Base-by-base conservation (phyloP, 2,797 vertebrate genomes). In the Muscicapa striata region DNA sequence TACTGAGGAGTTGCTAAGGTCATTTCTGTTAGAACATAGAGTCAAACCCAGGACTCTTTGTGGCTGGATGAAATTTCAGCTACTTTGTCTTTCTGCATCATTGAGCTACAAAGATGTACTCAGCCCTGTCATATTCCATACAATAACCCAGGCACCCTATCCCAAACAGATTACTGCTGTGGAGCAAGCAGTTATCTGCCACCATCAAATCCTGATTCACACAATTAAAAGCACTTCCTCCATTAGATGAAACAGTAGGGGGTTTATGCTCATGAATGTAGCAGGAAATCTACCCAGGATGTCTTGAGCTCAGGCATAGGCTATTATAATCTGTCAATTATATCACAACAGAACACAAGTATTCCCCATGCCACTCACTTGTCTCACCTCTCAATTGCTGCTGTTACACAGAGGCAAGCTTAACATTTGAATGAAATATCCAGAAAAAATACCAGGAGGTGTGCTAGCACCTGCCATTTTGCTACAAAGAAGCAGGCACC, bases 171-270 rank as follows among this genome's bases (percentile, higher is more conserved):
- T 21, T 70, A 5, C 15, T 67, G 45, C 46, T 57, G 27, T 0
- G 0, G 57, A 80, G 68, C 0, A 0, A 74, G 54, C 0, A 0
- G 23, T 85, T 92, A 29, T 87, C 36, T 2, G 21, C 66, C 68
- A 87, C 61, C 0, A 5, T 15, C 34, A 87, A 80, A 85, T 77
- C 85, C 68, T 2, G 0, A 52, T 68, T 89, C 76, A 54, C 46
- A 83, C 79, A 87, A 64, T 85, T 87, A 74, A 54, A 61, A 81
- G 38, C 46, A 80, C 76, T 90, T 87, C 57, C 54, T 92, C 79
- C 72, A 51, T 78, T 68, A 89, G 58, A 51, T 64, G 49, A 78
- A 88, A 92, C 82, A 93, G 84, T 45, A 87, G 73, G 46, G 38
- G 46, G 40, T 19, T 92, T 84, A 73, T 84, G 62, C 46, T 81